These are phyloP conservation scores for Caenorhabditis sp. DNA, from an alignment of 2,888 invertebrate genomes.

Conservation along the genomic window DNA sequence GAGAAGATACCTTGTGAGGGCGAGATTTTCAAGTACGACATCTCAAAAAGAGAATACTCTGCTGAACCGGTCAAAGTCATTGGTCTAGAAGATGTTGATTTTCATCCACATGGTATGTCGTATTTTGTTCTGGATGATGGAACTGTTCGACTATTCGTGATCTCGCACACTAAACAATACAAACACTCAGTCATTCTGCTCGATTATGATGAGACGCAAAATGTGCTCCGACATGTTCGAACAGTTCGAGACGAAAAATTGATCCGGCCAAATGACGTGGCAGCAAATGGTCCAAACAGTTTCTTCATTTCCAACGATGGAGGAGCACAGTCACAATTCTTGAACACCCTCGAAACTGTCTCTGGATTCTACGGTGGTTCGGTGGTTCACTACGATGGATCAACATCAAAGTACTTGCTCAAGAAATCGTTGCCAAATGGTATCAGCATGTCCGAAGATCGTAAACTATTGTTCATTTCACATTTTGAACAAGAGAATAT, in stretches of 20 bases:
- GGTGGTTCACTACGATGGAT: slow-evolving; percentile 48
- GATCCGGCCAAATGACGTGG: slow-evolving; percentile 50
- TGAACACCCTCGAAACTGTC: slow-evolving; percentile 36
- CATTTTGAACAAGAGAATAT: slow-evolving; percentile 40
- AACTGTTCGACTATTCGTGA: slow-evolving; percentile 46
- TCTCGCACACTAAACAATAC: slow-evolving; percentile 40
- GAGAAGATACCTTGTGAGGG: slow-evolving; percentile 23
- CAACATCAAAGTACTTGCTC: slow-evolving; percentile 30
- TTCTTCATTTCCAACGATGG: slow-evolving; percentile 55
- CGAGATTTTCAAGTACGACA: slow-evolving; percentile 51
- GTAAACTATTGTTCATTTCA: slow-evolving; percentile 43
- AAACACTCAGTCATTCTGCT: slow-evolving; percentile 46
- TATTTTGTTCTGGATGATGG: slow-evolving; percentile 37
- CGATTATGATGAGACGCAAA: slow-evolving; percentile 36
- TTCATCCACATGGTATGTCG: slow-evolving; percentile 55
- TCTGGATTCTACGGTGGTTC: slow-evolving; percentile 39
- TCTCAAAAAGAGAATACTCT: slow-evolving; percentile 22
- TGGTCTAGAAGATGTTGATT: slow-evolving; percentile 28
- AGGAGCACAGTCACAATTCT: slow-evolving; percentile 31
- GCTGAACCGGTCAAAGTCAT: slow-evolving; percentile 15
- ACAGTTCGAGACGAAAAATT: slow-evolving; percentile 45
- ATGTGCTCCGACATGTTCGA: slow-evolving; percentile 37
- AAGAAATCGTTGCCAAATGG: slow-evolving; percentile 41
- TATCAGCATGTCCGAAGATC: slow-evolving; percentile 38
- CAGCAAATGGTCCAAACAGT: slow-evolving; percentile 39